These are phyloP conservation scores for Anseranas semipalmata DNA, from an alignment of 2,113 vertebrate genomes.

Conservation along the genomic window DNA sequence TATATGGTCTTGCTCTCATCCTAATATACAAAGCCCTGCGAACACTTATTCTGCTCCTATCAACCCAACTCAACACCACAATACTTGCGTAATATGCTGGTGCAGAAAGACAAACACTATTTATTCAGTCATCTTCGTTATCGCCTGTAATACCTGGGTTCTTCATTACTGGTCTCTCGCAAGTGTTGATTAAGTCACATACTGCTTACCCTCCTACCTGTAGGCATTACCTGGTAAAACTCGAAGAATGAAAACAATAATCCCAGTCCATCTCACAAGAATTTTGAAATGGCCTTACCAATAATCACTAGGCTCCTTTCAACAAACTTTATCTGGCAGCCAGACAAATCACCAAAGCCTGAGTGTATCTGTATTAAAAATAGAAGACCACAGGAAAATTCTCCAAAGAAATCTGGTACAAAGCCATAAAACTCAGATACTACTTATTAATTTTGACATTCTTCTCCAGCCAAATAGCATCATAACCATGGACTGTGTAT, in stretches of 20 bases:
- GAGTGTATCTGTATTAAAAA: slow-evolving; percentile 16
- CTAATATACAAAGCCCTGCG: neutral
- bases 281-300: neutral
- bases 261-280: neutral
- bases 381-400: slow-evolving; percentile 29
- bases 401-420: neutral
- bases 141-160: neutral
- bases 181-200: slow-evolving; percentile 23
- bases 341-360: slow-evolving; percentile 27
- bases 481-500: neutral
- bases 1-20: neutral
- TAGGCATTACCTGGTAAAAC: neutral
- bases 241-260: slow-evolving; percentile 31
- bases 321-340: slow-evolving; percentile 12
- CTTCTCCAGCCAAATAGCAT: neutral
- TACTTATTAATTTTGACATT: neutral
- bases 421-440: slow-evolving; percentile 4
- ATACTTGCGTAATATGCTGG: neutral
- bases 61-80: neutral
- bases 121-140: neutral
- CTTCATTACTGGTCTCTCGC: neutral
- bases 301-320: neutral
- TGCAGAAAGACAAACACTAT: neutral
- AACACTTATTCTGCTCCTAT: neutral
- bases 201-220: slow-evolving; percentile 3